Percentiles rank a stretch among this genome's conserved stretches.
These are phyloP conservation scores for Latrodectus hesperus DNA, from an alignment of 2,888 invertebrate species.

Conservation along the genomic window DNA sequence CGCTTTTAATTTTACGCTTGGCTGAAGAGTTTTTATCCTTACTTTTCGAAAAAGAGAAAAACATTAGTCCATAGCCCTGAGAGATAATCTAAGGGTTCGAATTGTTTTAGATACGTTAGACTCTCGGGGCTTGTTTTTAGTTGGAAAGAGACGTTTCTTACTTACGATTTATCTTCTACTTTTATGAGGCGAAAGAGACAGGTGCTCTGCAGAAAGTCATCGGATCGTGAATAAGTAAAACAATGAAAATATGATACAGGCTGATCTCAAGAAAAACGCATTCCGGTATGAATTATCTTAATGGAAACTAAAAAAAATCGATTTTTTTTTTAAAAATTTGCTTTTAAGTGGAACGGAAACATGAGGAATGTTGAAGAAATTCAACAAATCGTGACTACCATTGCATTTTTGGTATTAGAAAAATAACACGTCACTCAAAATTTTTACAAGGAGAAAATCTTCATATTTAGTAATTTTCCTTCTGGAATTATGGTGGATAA, in stretches of 20 bases:
- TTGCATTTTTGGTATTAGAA: too few species aligned
- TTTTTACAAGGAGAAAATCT: too few species aligned
- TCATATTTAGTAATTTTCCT: too few species aligned
- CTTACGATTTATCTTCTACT: constrained; percentile 2
- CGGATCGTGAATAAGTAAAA: neutral
- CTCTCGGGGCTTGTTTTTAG: constrained; percentile 8
- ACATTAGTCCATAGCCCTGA: constrained; percentile 39
- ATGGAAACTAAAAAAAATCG: too few species aligned
- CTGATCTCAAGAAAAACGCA: neutral
- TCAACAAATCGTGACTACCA: too few species aligned
- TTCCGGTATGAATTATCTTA: too few species aligned
- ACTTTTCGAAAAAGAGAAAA: constrained; percentile 33
- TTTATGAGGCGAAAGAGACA: neutral
- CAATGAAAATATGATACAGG: neutral
- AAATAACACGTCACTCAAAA: too few species aligned
- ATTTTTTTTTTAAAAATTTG: too few species aligned
- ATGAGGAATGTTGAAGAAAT: too few species aligned
- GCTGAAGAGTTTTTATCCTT: constrained; percentile 63
- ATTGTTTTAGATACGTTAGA: constrained; percentile 50
- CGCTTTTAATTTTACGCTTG: constrained; percentile 66
- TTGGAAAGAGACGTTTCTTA: neutral
- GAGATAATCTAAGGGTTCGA: constrained; percentile 46
- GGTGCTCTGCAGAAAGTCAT: neutral
- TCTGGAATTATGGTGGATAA: too few species aligned
- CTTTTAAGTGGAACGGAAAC: too few species aligned